phyloP scores from a whole-genome alignment of 1,140 invertebrate genomes.

The Euura lappo region DNA sequence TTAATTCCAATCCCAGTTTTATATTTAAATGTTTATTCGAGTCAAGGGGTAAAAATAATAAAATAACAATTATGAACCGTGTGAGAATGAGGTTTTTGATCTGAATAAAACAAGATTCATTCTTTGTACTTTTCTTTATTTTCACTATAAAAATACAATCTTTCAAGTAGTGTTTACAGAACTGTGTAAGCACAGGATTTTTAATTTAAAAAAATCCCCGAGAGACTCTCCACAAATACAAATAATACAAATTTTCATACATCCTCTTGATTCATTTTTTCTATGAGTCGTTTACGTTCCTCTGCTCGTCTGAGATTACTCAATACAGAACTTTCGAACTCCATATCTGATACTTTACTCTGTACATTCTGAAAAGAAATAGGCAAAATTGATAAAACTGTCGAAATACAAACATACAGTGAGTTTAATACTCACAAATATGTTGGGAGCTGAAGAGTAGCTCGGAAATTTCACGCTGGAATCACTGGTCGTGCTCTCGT shows the following conservation, averaged over 20 bases:
- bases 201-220: too few relatives aligned
- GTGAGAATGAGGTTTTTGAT: background rate
- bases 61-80: background rate
- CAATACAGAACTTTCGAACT: slow-evolving; percentile 82
- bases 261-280: slow-evolving; percentile 77
- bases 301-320: slow-evolving; percentile 81
- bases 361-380: slow-evolving; percentile 32
- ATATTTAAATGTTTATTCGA: too few relatives aligned
- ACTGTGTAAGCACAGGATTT: too few relatives aligned
- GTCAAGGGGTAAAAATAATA: background rate
- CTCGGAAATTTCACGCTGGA: slow-evolving; percentile 22
- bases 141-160: background rate
- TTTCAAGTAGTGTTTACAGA: background rate
- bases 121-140: background rate
- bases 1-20: background rate
- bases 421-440: slow-evolving; percentile 34
- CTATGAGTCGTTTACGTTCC: slow-evolving; percentile 78
- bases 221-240: too few relatives aligned
- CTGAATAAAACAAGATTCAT: background rate
- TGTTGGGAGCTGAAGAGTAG: slow-evolving; percentile 44
- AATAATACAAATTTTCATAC: background rate
- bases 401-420: slow-evolving; percentile 12
- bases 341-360: slow-evolving; percentile 63
- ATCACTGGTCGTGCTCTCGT: background rate
- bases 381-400: slow-evolving; percentile 16